Conservation (phyloP, 2,888 invertebrate species). For the Cheilosia grossa region DNA sequence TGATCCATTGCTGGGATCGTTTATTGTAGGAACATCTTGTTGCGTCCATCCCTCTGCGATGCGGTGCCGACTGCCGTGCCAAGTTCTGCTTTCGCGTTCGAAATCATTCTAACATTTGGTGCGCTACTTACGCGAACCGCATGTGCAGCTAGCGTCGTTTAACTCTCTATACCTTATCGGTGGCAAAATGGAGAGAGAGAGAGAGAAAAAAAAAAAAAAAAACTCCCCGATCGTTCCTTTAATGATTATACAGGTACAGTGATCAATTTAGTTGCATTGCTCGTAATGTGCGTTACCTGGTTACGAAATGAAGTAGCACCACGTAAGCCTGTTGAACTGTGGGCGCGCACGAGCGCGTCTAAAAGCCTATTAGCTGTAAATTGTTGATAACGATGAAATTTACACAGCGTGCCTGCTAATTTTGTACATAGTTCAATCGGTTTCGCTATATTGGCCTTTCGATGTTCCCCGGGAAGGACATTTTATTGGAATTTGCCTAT, state of each 20-base stretch:
- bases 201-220: slow-evolving; percentile 20
- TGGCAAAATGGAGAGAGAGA: slow-evolving; percentile 12
- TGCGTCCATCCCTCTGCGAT: slow-evolving; percentile 21
- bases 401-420: slow-evolving; percentile 68
- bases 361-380: slow-evolving; percentile 73
- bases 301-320: slow-evolving; percentile 61
- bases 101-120: slow-evolving; percentile 40
- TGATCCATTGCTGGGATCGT: slow-evolving; percentile 67
- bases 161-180: slow-evolving; percentile 48
- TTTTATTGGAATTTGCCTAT: slow-evolving; percentile 60
- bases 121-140: slow-evolving; percentile 21
- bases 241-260: slow-evolving; percentile 38
- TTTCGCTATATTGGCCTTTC: slow-evolving; percentile 37
- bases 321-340: slow-evolving; percentile 49
- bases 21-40: slow-evolving; percentile 37
- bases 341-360: slow-evolving; percentile 69
- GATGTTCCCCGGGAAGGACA: slow-evolving; percentile 54
- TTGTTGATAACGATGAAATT: slow-evolving; percentile 70
- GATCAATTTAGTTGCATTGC: slow-evolving; percentile 49
- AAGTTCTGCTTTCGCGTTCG: slow-evolving; percentile 27
- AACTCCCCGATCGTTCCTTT: slow-evolving; percentile 21
- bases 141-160: slow-evolving; percentile 30
- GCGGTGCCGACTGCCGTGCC: not conserved
- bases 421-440: slow-evolving; percentile 50
- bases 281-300: slow-evolving; percentile 62